Conservation (phyloP, 2,888 invertebrate species). For the Pomacea canaliculata region DNA sequence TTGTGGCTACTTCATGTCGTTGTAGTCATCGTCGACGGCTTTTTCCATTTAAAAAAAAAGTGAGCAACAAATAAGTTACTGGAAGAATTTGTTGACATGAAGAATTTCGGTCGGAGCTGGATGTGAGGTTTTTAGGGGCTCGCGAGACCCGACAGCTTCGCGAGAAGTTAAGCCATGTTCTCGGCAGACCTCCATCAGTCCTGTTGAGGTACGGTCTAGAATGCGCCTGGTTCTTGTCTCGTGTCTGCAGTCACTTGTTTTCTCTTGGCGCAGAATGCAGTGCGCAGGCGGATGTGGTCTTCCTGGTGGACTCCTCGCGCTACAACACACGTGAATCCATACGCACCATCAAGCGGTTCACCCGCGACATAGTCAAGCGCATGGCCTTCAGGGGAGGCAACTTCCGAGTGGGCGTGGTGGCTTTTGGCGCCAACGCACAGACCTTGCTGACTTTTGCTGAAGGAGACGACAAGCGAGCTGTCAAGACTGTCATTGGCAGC, state of each 20-base stretch:
- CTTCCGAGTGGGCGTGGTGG: conserved; percentile 57
- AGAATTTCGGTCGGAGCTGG: too few species aligned
- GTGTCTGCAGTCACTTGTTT: too few species aligned
- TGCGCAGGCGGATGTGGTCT: conserved; percentile 57
- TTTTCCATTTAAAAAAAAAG: too few species aligned
- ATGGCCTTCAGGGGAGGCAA: conserved; percentile 55
- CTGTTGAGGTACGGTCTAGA: too few species aligned
- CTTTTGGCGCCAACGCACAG: conserved; percentile 49
- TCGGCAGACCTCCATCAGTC: too few species aligned
- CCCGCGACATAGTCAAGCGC: conserved; percentile 51
- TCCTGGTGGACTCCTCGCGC: conserved; percentile 62
- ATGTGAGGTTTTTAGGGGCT: too few species aligned
- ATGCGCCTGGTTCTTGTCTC: too few species aligned
- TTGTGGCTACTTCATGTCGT: conserved; percentile 23
- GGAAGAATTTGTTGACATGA: too few species aligned
- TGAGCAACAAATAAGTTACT: too few species aligned
- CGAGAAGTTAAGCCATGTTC: too few species aligned
- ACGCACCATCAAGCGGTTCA: conserved; percentile 52
- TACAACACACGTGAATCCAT: conserved; percentile 57
- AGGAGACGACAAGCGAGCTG: conserved; percentile 48
- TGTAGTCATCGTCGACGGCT: too few species aligned
- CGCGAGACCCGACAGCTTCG: too few species aligned
- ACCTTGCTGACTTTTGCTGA: conserved; percentile 43
- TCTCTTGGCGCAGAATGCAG: conserved; percentile 40
- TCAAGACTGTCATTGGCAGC: conserved; percentile 47